phyloP scores from a whole-genome alignment of 2,113 vertebrate genomes.

The Cyanoderma ruficeps region DNA sequence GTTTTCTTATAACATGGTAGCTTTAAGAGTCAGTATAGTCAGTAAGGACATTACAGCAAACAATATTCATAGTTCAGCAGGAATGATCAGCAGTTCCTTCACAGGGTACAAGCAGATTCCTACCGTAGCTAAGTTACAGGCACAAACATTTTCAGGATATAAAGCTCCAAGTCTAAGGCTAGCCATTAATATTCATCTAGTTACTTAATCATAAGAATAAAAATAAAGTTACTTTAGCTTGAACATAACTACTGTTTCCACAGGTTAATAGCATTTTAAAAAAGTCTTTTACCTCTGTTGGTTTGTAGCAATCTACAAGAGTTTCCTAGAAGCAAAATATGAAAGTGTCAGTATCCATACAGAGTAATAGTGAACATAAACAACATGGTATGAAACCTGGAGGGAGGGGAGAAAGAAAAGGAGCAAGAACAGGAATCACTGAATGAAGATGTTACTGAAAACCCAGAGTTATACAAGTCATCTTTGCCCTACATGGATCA shows the following conservation, averaged over 20 bases:
- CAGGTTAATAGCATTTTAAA: slow-evolving; percentile 8
- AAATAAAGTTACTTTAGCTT: not conserved
- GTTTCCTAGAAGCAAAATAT: slow-evolving; percentile 83
- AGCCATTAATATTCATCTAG: not conserved
- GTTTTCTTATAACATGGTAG: not conserved
- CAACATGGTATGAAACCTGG: not conserved
- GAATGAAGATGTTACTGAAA: not conserved
- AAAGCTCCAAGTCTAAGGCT: not conserved
- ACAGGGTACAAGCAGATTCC: not conserved
- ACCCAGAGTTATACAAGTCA: not conserved
- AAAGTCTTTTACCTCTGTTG: slow-evolving; percentile 87
- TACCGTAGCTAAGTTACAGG: not conserved
- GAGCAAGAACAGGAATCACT: not conserved
- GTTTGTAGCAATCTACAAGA: slow-evolving; percentile 94
- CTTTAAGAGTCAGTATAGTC: not conserved
- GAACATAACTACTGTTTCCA: not conserved
- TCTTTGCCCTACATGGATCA: not conserved
- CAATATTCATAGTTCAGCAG: not conserved
- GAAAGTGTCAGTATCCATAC: slow-evolving; percentile 40
- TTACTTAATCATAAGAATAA: not conserved
- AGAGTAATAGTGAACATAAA: slow-evolving; percentile 42
- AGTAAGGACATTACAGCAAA: not conserved
- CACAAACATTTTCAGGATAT: not conserved
- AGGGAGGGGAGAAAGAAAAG: not conserved
- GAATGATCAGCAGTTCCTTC: not conserved